Evolutionary conservation across 2,113 vertebrate species (phyloP).

Genomic region (Hoplias malabaricus): DNA sequence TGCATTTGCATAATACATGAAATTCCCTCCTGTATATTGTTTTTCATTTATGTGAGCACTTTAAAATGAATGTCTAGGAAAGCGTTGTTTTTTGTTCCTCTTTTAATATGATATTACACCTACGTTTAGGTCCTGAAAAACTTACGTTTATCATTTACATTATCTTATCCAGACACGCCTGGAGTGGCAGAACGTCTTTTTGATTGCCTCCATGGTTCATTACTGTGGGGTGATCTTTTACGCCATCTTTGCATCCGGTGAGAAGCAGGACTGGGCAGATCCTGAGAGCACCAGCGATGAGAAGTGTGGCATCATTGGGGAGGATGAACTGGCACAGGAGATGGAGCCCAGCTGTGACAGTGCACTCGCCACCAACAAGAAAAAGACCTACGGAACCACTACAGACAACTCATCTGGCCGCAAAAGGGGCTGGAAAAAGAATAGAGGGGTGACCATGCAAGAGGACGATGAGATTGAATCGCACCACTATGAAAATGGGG

Average conservation of each 20-base stretch:
- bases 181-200: conserved; percentile 96
- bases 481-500: conserved; percentile 78
- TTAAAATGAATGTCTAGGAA: too few species aligned
- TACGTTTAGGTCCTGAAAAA: neutral
- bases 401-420: conserved; percentile 72
- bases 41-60: too few species aligned
- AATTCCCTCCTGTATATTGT: too few species aligned
- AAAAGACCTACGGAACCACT: conserved; percentile 85
- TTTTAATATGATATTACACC: neutral
- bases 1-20: too few species aligned
- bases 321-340: conserved; percentile 92
- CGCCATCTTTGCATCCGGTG: conserved; percentile 94
- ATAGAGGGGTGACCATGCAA: conserved; percentile 72
- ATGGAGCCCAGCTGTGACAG: conserved; percentile 81
- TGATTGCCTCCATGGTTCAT: conserved; percentile 93
- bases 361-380: conserved; percentile 69
- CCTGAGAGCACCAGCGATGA: conserved; percentile 88
- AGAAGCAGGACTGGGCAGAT: conserved; percentile 95
- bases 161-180: conserved; percentile 83
- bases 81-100: too few species aligned
- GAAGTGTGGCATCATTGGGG: conserved; percentile 88
- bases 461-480: conserved; percentile 72
- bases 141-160: conserved; percentile 36
- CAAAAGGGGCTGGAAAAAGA: conserved; percentile 77
- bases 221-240: conserved; percentile 97